Evolutionary conservation across 2,888 invertebrate genomes (phyloP), one percentile per base, ranked within the genome.

Genomic region (Euclidia mi): DNA sequence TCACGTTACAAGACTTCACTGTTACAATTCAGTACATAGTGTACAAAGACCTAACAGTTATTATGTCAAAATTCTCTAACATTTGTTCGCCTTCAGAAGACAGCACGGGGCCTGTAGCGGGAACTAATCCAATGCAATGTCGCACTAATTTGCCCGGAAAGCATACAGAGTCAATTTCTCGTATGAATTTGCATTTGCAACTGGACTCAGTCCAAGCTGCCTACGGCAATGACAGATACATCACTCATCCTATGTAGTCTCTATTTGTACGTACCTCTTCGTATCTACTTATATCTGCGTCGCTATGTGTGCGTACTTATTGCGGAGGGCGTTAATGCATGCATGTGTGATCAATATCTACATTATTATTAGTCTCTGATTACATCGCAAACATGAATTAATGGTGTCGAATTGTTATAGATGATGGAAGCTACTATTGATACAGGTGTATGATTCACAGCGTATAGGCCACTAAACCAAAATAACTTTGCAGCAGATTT

Each of bases 121-220:
- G 40, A 34, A 12, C 65, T 78, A 78, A 80, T 79, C 72, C 72
- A 37, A 38, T 65, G 55, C 75, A 82, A 88, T 88, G 4, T 85
- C 82, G 78, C 81, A 79, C 80, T 84, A 85, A 84, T 83, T 82
- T 79, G 78, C 76, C 77, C 78, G 77, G 72, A 85, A 86, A 86
- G 83, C 83, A 78, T 71, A 67, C 75, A 70, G 71, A 81, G 79
- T 82, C 83, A 79, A 85, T 85, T 81, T 75, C 85, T 80, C 78
- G 80, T 85, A 84, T 85, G 82, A 85, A 91, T 91, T 90, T 87
- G 85, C 88, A 91, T 90, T 84, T 78, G 82, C 81, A 79, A 80
- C 82, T 84, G 84, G 81, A 81, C 75, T 72, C 75, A 72, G 83
- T 84, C 85, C 82, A 80, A 84, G 77, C 84, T 85, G 90, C 90